These are phyloP conservation scores for Philantomba maxwellii DNA, from an alignment of 2,113 vertebrate genomes.

Conservation along the genomic window DNA sequence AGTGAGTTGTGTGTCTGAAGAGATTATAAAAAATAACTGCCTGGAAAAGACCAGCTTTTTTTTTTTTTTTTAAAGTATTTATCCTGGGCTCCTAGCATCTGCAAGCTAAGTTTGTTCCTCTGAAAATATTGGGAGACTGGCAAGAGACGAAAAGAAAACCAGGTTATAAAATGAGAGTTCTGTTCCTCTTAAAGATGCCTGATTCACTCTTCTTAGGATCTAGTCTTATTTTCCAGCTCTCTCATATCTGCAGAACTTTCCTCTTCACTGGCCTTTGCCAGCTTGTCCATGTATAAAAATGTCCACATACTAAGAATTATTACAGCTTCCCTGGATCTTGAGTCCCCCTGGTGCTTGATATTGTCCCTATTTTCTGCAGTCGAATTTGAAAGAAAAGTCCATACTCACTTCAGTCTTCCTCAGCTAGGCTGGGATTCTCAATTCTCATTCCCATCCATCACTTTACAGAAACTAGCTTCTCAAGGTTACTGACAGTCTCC, in stretches of 20 bases:
- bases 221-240: background rate
- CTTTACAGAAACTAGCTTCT: background rate
- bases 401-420: background rate
- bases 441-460: too few relatives aligned
- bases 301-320: background rate
- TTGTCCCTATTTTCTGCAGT: background rate
- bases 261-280: background rate
- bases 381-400: background rate
- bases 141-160: background rate
- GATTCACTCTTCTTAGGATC: background rate
- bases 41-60: background rate
- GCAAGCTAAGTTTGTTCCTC: background rate
- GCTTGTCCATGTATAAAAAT: background rate
- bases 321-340: background rate
- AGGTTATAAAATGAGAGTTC: background rate
- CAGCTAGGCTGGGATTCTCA: background rate
- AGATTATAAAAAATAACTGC: background rate
- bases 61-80: background rate
- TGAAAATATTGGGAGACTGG: background rate
- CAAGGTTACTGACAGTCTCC: too few relatives aligned
- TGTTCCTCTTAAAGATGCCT: background rate
- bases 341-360: background rate
- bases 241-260: background rate
- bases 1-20: background rate
- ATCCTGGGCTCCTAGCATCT: background rate